phyloP scores from a whole-genome alignment of 2,888 invertebrate species.

The Crematogaster levior region DNA sequence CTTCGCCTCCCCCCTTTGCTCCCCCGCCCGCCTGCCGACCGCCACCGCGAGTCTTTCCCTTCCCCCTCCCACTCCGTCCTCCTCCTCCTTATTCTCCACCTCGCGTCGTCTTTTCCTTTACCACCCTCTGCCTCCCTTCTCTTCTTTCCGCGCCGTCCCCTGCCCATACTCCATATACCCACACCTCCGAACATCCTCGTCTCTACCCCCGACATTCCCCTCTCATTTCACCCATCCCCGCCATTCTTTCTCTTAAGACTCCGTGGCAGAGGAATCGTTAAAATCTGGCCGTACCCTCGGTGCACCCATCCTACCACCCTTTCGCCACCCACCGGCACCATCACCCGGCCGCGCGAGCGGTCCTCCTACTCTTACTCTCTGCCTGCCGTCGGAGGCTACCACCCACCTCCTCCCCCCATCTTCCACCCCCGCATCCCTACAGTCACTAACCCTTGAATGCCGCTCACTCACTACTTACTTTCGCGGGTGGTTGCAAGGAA shows the following conservation, averaged over 20 bases:
- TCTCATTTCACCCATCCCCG: constrained; percentile 83
- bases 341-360: constrained; percentile 65
- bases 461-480: constrained; percentile 83
- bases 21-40: constrained; percentile 78
- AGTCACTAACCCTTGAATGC: constrained; percentile 84
- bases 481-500: constrained; percentile 73
- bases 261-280: constrained; percentile 86
- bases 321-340: constrained; percentile 55
- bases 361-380: constrained; percentile 62
- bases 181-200: constrained; percentile 73
- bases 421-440: constrained; percentile 85
- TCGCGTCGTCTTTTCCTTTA: constrained; percentile 66
- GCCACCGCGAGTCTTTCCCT: constrained; percentile 85
- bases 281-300: constrained; percentile 85
- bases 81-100: constrained; percentile 71
- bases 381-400: constrained; percentile 69
- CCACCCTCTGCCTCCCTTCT: constrained; percentile 70
- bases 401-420: constrained; percentile 83
- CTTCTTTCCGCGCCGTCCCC: constrained; percentile 75
- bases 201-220: constrained; percentile 76
- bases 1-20: constrained; percentile 81
- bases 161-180: constrained; percentile 63
- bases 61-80: constrained; percentile 70
- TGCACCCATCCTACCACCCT: constrained; percentile 73
- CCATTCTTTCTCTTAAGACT: constrained; percentile 86